phyloP scores from a whole-genome alignment of 2,797 vertebrate genomes.

The Neomorphus geoffroyi region DNA sequence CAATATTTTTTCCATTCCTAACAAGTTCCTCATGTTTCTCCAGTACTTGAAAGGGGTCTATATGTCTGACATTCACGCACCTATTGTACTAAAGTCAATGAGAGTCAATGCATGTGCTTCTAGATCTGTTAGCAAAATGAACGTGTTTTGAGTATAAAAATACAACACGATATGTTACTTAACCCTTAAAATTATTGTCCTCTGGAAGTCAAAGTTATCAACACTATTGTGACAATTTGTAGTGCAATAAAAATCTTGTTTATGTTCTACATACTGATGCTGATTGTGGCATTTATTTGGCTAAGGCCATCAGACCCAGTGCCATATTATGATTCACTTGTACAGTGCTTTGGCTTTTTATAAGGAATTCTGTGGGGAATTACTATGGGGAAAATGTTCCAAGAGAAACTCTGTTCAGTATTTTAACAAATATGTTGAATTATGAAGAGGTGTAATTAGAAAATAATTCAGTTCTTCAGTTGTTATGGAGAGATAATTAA shows the following conservation, averaged over 20 bases:
- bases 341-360: not conserved
- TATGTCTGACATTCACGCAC: fast-evolving
- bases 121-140: not conserved
- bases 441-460: not conserved
- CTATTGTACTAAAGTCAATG: not conserved
- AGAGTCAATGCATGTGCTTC: not conserved
- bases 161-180: not conserved
- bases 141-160: not conserved
- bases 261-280: not conserved
- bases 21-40: not conserved
- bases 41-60: not conserved
- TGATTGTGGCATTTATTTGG: not conserved
- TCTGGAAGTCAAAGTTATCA: not conserved
- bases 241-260: not conserved
- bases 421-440: not conserved
- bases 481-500: not conserved
- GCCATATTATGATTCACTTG: not conserved
- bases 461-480: not conserved
- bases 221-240: not conserved
- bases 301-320: not conserved
- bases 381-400: not conserved
- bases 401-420: not conserved
- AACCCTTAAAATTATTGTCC: not conserved
- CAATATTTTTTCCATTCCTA: not conserved
- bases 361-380: not conserved